Base-by-base conservation (phyloP, 2,797 vertebrate species). In the Telmatherina bonti region DNA sequence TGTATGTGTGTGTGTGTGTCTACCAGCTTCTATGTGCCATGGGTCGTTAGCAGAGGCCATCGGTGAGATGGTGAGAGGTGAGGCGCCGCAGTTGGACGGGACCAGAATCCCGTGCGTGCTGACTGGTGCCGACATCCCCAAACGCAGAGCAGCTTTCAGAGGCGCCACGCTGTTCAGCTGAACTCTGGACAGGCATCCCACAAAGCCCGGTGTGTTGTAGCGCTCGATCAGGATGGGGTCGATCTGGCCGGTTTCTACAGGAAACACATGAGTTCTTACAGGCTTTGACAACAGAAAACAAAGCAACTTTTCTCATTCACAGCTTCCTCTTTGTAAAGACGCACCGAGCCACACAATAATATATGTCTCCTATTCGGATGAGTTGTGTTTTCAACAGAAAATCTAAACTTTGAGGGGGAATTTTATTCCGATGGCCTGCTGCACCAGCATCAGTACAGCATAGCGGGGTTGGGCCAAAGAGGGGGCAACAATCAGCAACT, bases 1-100 rank as follows among this genome's bases (percentile, higher is more conserved):
- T 36, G 13, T n/a, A n/a, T n/a, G n/a, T n/a, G n/a, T n/a, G n/a
- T n/a, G n/a, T n/a, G n/a, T n/a, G n/a, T 67, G 11, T 76, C 79
- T 94, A 99, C 97, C 97, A 80, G 96, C 94, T 74, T 97, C 95
- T 57, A 96, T 81, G 82, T 97, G 96, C 98, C 97, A 99, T 0
- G 97, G 97, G 88, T 99, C 96, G 0, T 95, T 96, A 47, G 94
- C 95, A 0, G 95, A 94, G 1, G 95, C 95, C 94, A 98, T 95
- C 62, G 97, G 96, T 24, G 96, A 95, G 72, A 98, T 95, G 47
- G 96, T 98, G 68, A 97, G 93, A 0, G 98, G 97, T n/a, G 96
- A 96, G 0, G 97, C 96, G 62, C 98, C 98, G 16, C 98, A 99
- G 90, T 99, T 99, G 78, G 98, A 99, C 49, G 98, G 96, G 29